phyloP scores from a whole-genome alignment of 2,113 vertebrate genomes.

The Plecotus auritus region DNA sequence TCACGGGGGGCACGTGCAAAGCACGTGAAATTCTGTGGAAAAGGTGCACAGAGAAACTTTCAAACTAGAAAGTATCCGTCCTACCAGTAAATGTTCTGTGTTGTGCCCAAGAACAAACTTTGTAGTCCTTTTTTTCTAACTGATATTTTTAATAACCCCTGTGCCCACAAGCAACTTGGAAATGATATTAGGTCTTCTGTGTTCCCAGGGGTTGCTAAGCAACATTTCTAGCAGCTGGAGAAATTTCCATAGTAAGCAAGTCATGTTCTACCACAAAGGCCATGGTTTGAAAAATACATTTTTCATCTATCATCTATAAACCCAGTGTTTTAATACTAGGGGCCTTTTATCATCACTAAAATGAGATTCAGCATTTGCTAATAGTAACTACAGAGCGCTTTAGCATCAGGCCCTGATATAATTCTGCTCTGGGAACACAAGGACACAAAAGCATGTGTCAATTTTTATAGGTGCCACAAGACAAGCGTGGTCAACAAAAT shows the following conservation, averaged over 20 bases:
- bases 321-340: conserved; percentile 61
- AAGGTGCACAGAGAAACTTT: neutral
- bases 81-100: too few relatives aligned
- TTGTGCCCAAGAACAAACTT: conserved; percentile 55
- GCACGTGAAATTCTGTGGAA: neutral
- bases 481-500: conserved; percentile 20
- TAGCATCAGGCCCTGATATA: neutral
- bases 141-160: conserved; percentile 57
- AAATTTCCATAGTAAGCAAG: conserved; percentile 67
- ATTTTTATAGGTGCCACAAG: neutral
- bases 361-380: conserved; percentile 60
- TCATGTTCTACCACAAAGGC: conserved; percentile 69
- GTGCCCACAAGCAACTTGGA: conserved; percentile 59
- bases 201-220: conserved; percentile 78
- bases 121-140: conserved; percentile 32
- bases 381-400: conserved; percentile 34
- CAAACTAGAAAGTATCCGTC: neutral
- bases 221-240: conserved; percentile 74
- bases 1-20: neutral
- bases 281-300: conserved; percentile 63
- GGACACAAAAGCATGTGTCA: neutral
- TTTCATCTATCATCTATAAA: conserved; percentile 72
- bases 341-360: conserved; percentile 62
- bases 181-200: conserved; percentile 69
- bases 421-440: conserved; percentile 24